Evolutionary conservation across 2,888 invertebrate species (phyloP), one percentile per base, ranked within the genome.

Genomic region (Aradus depressus): DNA sequence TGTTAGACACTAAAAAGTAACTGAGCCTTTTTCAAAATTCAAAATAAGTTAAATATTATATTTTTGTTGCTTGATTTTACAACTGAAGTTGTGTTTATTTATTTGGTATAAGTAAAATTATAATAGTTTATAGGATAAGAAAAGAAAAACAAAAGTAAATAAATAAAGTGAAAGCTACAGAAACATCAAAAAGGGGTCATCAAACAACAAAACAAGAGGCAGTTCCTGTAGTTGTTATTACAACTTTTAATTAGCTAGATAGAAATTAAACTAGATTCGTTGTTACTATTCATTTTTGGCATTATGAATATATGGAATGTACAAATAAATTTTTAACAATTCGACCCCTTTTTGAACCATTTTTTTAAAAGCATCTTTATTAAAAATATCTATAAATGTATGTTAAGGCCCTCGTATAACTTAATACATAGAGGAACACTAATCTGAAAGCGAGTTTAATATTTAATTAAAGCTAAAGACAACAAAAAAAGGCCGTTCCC

Each of bases 91-190:
- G n/a, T n/a, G n/a, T n/a, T n/a, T n/a, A n/a, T n/a, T n/a, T n/a
- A n/a, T n/a, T n/a, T n/a, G n/a, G n/a, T n/a, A n/a, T n/a, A n/a
- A n/a, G n/a, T n/a, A n/a, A n/a, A n/a, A n/a, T n/a, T n/a, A n/a
- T n/a, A n/a, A n/a, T n/a, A n/a, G n/a, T n/a, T n/a, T n/a, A n/a
- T n/a, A n/a, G n/a, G n/a, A n/a, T n/a, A n/a, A n/a, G n/a, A n/a
- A n/a, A n/a, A n/a, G n/a, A n/a, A n/a, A n/a, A n/a, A n/a, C 23
- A 23, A 22, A 39, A 39, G 39, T 39, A 39, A 39, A 39, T 22
- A 39, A 39, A 23, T 39, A 39, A 39, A 39, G 12, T 23, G 22
- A 39, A 39, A 23, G 23, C 22, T 22, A 23, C 39, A 23, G 22
- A 23, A 39, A 39, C n/a, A n/a, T n/a, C n/a, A 39, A 14, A 39